Percentiles rank a stretch among this genome's conserved stretches.
Evolutionary conservation across 2,888 invertebrate species (phyloP).

Genomic region (Alsophila aescularia): DNA sequence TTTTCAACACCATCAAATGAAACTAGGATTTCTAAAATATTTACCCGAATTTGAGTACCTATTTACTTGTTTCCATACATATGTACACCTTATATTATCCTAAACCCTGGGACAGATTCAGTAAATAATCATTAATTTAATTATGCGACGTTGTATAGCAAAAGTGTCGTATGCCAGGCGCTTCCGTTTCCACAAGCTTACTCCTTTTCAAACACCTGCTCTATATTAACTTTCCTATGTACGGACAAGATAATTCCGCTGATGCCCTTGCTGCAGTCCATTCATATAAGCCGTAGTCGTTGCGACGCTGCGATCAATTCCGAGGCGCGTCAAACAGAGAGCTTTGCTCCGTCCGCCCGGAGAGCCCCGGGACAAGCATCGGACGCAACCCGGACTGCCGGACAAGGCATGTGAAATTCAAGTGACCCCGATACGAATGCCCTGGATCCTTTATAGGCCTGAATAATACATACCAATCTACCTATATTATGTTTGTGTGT

Average conservation of each 20-base stretch:
- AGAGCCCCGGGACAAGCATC: neutral
- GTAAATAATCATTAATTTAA: too few relatives aligned
- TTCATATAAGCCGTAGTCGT: conserved; percentile 31
- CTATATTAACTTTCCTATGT: conserved; percentile 3
- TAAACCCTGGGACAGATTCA: too few relatives aligned
- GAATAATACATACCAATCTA: conserved; percentile 30
- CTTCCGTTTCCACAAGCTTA: neutral
- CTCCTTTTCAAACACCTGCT: neutral
- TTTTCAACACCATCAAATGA: too few relatives aligned
- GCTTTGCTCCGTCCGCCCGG: conserved; percentile 30
- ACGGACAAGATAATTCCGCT: conserved; percentile 26
- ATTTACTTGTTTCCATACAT: too few relatives aligned
- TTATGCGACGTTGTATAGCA: neutral
- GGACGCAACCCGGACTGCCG: conserved; percentile 6
- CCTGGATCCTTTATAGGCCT: conserved; percentile 34
- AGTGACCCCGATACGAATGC: conserved; percentile 33
- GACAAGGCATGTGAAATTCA: conserved; percentile 30
- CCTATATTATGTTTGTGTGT: conserved; percentile 29
- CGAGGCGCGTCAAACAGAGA: conserved; percentile 40
- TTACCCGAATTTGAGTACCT: too few relatives aligned
- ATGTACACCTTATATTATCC: too few relatives aligned
- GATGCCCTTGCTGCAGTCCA: conserved; percentile 23
- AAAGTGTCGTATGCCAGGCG: too few relatives aligned
- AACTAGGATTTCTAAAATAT: too few relatives aligned
- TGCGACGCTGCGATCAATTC: conserved; percentile 40